A percentile compares a stretch with the other conserved stretches of the same genome.
phyloP scores from a whole-genome alignment of 2,797 vertebrate genomes.

The Peromyscus eremicus region DNA sequence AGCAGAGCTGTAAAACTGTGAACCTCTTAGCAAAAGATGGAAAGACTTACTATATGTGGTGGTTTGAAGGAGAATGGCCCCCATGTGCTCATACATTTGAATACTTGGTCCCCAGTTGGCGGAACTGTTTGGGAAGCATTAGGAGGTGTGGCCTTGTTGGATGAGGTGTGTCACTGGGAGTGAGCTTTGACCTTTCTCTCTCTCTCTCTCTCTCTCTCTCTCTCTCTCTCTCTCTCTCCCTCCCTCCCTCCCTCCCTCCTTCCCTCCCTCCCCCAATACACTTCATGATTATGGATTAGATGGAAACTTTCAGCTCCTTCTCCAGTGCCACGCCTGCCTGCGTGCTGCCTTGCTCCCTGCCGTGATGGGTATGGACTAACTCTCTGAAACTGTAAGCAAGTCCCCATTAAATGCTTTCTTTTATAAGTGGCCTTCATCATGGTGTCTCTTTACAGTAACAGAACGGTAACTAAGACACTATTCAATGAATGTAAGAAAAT shows the following conservation, averaged over 20 bases:
- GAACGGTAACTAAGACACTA: neutral
- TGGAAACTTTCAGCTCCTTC: neutral
- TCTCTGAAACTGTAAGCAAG: neutral
- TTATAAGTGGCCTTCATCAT: neutral
- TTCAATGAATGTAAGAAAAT: neutral
- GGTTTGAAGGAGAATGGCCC: neutral
- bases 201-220: neutral
- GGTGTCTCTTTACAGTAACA: neutral
- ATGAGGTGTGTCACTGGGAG: neutral
- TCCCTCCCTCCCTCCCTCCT: neutral
- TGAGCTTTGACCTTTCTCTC: neutral
- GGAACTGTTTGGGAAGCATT: neutral
- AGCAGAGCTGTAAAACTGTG: neutral
- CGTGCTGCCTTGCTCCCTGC: neutral
- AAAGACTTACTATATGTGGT: neutral
- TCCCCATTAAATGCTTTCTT: neutral
- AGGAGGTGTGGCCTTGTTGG: neutral
- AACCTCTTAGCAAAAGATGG: neutral
- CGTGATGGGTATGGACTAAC: neutral
- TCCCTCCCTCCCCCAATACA: too few relatives aligned
- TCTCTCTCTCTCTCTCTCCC: neutral
- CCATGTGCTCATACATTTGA: neutral
- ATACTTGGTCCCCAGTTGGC: too few relatives aligned
- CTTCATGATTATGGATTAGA: neutral
- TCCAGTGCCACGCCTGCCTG: neutral